Evolutionary conservation across 2,888 invertebrate genomes (phyloP).

Genomic region (Oegoconia quadripuncta): DNA sequence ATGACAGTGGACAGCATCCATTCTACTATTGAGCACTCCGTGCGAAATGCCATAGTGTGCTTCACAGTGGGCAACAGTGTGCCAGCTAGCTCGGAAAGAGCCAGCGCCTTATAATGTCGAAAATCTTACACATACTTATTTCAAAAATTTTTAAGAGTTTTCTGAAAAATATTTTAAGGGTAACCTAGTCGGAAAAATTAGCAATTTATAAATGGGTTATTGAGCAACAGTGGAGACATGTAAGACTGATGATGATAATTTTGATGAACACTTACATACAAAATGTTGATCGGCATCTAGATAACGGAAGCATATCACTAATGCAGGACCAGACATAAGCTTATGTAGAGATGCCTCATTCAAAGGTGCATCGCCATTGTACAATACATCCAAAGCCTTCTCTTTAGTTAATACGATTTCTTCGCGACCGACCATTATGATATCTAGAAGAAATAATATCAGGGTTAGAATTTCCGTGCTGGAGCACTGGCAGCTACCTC

Average conservation of each 20-base stretch:
- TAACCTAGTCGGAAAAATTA: background rate
- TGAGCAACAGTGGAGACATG: background rate
- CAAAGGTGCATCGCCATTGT: conserved; percentile 55
- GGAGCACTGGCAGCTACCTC: no score
- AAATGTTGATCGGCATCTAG: conserved; percentile 53
- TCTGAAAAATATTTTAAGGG: conserved; percentile 5
- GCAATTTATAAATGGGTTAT: no score
- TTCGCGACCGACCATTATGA: conserved; percentile 66
- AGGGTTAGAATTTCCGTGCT: background rate
- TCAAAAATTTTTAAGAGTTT: conserved; percentile 1
- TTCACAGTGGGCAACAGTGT: conserved; percentile 22
- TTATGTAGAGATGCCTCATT: conserved; percentile 59
- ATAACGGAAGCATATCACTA: conserved; percentile 59
- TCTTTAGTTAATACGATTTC: conserved; percentile 46
- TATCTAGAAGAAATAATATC: conserved; percentile 44
- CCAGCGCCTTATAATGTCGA: conserved; percentile 7
- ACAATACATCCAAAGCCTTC: conserved; percentile 49
- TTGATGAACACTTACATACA: conserved; percentile 42
- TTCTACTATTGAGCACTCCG: conserved; percentile 20
- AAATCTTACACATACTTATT: background rate
- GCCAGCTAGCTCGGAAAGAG: conserved; percentile 3
- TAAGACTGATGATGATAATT: background rate
- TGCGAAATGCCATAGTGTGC: conserved; percentile 21
- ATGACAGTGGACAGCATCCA: conserved; percentile 26
- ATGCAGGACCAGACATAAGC: conserved; percentile 45